Percentiles rank a stretch among this genome's conserved stretches.
Conservation (phyloP, 2,888 invertebrate species). For the Hyposoter dolosus region DNA sequence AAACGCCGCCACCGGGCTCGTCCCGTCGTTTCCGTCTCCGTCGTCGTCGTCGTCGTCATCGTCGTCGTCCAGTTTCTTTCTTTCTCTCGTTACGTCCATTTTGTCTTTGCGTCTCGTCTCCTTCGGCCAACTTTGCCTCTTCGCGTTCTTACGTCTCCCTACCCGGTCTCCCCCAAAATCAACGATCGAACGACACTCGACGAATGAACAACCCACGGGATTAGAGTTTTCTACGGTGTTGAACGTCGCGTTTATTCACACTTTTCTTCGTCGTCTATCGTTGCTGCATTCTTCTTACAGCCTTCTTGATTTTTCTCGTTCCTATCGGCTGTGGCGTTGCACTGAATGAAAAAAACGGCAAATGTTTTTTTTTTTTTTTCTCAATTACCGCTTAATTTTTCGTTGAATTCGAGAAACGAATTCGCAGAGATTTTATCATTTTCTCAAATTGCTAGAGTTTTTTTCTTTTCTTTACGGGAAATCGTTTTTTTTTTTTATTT, state of each 20-base stretch:
- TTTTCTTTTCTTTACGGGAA: neutral
- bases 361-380: constrained; percentile 20
- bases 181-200: constrained; percentile 2
- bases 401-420: neutral
- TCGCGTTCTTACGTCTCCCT: neutral
- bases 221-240: constrained; percentile 13
- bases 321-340: constrained; percentile 75
- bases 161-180: neutral
- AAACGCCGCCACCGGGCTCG: constrained; percentile 37
- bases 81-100: constrained; percentile 2
- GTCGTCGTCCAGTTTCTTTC: constrained; percentile 29
- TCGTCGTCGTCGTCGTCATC: constrained; percentile 28
- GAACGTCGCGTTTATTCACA: constrained; percentile 6
- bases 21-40: constrained; percentile 40
- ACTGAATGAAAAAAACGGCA: constrained; percentile 68
- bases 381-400: neutral
- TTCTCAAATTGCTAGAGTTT: neutral
- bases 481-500: neutral
- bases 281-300: constrained; percentile 84
- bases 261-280: constrained; percentile 70
- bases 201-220: constrained; percentile 22
- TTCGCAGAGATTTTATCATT: neutral
- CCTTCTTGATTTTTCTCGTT: constrained; percentile 85
- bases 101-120: constrained; percentile 13
- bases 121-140: neutral